Evolutionary conservation across 2,113 vertebrate species (phyloP), one percentile per base, ranked within the genome.

Genomic region (Scomber japonicus): DNA sequence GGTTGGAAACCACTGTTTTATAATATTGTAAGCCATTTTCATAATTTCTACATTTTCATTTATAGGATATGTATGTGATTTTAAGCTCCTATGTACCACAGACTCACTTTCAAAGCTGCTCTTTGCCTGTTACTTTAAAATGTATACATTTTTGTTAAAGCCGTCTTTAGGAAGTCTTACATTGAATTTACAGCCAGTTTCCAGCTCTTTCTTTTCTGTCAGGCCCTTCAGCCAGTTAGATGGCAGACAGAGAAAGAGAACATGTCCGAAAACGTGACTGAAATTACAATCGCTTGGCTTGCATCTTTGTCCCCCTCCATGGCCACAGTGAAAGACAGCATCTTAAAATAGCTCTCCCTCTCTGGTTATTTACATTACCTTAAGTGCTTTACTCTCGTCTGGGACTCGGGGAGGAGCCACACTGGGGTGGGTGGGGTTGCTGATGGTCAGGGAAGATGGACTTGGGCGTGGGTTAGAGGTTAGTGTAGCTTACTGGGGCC

Each of bases 281-380:
- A 88, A 79, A 91, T 94, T 92, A 92, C 75, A 81, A 91, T 87
- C 78, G 84, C 86, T 83, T 90, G 91, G 89, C 89, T 87, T 90
- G 88, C 77, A 71, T 90, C 89, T 91, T 92, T 92, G 91, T 92
- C 83, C 83, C 71, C 75, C 40, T 78, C 76, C 72, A 81, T 73
- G 78, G 82, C 85, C 91, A 54, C 76, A 75, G 65, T 89, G 86
- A 93, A 91, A 93, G 88, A 87, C 71, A 12, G 68, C 35, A 17
- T 89, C 94, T 92, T 94, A 94, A 95, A 94, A 95, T 94, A 94
- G 89, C 87, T 77, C 70, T 57, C 63, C 24, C 72, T 83, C 76
- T 48, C 75, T 82, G 66, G 75, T 93, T 93, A 94, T 91, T 94
- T 92, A 88, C 89, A 92, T 95, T 93, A 92, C 63, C 82, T 86